These are phyloP conservation scores for Steinernema scapterisci DNA, from an alignment of 2,888 invertebrate genomes.

Conservation along the genomic window DNA sequence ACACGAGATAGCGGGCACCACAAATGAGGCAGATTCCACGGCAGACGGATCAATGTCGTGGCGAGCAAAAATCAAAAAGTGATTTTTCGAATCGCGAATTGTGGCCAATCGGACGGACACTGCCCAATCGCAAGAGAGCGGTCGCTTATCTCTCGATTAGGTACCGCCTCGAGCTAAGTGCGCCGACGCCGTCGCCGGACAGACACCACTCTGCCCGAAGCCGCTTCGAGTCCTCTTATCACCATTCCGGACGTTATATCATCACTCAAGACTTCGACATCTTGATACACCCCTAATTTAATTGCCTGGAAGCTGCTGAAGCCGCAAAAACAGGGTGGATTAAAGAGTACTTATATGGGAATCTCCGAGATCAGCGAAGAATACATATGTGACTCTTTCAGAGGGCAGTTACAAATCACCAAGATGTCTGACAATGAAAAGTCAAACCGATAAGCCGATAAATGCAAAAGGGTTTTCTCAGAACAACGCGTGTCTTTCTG, in stretches of 20 bases:
- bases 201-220: neutral
- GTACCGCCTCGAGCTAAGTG: slow-evolving; percentile 22
- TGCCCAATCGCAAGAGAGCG: neutral
- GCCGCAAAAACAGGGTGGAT: neutral
- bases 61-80: slow-evolving; percentile 32
- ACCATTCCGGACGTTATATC: slow-evolving; percentile 1
- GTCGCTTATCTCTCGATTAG: slow-evolving; percentile 24
- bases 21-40: neutral
- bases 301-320: slow-evolving; percentile 27
- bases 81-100: slow-evolving; percentile 31
- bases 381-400: neutral
- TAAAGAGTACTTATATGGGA: neutral
- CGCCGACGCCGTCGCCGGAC: slow-evolving; percentile 12
- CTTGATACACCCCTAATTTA: slow-evolving; percentile 18
- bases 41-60: neutral
- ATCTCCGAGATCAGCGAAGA: too few relatives aligned
- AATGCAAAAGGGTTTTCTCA: neutral
- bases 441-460: too few relatives aligned
- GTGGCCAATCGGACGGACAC: slow-evolving; percentile 29
- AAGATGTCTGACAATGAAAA: too few relatives aligned
- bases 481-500: neutral
- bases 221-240: neutral
- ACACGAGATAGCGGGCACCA: neutral
- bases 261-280: slow-evolving; percentile 19
- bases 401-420: neutral